These are phyloP conservation scores for Gastrophysa polygoni DNA, from an alignment of 2,888 invertebrate genomes.

Conservation along the genomic window DNA sequence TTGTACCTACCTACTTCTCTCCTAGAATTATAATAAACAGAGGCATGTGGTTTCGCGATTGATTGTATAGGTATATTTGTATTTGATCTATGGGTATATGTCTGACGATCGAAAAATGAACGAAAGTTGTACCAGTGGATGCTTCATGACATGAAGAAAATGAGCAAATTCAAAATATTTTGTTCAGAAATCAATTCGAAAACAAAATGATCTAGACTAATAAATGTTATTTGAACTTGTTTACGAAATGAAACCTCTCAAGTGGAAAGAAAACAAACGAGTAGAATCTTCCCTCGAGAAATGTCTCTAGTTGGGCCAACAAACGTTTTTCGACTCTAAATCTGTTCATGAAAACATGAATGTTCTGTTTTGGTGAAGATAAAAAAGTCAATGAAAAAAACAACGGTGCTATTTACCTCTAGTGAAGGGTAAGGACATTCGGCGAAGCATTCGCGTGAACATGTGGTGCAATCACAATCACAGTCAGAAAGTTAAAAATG, in stretches of 20 bases:
- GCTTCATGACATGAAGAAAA: not conserved
- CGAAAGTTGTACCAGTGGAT: no score
- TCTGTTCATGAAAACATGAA: not conserved
- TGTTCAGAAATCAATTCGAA: not conserved
- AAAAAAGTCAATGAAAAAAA: slow-evolving; percentile 7
- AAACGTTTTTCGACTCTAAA: not conserved
- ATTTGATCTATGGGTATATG: no score
- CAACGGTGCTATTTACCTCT: slow-evolving; percentile 19
- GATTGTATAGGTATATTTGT: no score
- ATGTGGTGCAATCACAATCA: slow-evolving; percentile 32
- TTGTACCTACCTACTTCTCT: no score
- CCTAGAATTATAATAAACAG: no score
- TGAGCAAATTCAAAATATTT: not conserved
- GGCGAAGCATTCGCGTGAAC: slow-evolving; percentile 27
- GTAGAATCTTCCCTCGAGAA: no score
- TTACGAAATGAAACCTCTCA: not conserved
- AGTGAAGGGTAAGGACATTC: slow-evolving; percentile 29
- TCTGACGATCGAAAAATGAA: no score
- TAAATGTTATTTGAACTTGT: not conserved
- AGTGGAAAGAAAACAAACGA: not conserved
- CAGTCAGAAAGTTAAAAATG: slow-evolving; percentile 13
- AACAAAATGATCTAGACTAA: not conserved
- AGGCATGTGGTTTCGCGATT: no score
- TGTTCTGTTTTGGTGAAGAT: not conserved
- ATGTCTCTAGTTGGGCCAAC: no score